Evolutionary conservation across 2,888 invertebrate species (phyloP).

Genomic region (Cosmia trapezina): DNA sequence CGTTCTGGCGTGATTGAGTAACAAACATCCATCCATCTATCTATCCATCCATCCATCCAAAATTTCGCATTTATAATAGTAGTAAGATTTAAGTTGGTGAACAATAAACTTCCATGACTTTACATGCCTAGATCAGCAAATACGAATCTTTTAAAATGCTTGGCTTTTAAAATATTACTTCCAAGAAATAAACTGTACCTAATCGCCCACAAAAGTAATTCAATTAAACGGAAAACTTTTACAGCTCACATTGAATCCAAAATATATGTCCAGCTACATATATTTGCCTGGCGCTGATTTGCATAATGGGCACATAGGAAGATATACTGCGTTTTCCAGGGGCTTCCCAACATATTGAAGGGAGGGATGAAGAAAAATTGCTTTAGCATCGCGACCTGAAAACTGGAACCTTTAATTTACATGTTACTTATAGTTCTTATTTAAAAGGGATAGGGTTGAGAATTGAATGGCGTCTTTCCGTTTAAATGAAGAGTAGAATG

Average conservation of each 20-base stretch:
- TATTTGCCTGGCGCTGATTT: constrained; percentile 75
- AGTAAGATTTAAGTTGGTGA: not conserved
- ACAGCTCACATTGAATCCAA: constrained; percentile 48
- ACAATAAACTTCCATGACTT: not conserved
- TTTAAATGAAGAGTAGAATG: constrained; percentile 64
- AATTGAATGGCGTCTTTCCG: constrained; percentile 50
- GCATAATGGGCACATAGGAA: constrained; percentile 82
- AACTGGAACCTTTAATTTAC: constrained; percentile 80
- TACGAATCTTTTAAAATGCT: not conserved
- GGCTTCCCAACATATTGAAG: constrained; percentile 85
- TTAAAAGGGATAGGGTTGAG: constrained; percentile 55
- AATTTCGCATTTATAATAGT: no score
- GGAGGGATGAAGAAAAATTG: constrained; percentile 84
- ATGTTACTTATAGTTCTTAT: constrained; percentile 57
- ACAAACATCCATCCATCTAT: no score
- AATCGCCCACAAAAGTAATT: constrained; percentile 54
- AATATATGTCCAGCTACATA: constrained; percentile 70
- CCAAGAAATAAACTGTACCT: constrained; percentile 47
- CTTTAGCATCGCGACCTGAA: constrained; percentile 77
- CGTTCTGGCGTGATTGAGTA: no score
- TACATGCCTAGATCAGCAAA: not conserved
- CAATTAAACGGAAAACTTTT: constrained; percentile 58
- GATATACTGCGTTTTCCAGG: constrained; percentile 81
- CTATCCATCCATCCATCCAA: no score
- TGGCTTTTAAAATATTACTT: constrained; percentile 33